Base-by-base conservation (phyloP, 2,113 vertebrate species). In the Myiagra hebetior region DNA sequence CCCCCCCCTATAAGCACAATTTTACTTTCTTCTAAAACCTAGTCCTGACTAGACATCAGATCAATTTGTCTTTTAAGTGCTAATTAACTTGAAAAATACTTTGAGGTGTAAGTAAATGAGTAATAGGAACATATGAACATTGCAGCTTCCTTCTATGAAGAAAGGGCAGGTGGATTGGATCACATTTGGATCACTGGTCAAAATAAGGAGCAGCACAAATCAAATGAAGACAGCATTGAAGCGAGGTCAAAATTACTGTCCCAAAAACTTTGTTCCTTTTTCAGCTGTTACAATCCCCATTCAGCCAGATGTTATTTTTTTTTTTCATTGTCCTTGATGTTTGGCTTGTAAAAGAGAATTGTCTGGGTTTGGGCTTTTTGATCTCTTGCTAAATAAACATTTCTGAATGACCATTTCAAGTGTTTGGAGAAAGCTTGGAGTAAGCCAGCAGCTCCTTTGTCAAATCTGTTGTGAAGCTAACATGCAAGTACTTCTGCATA, bases 341-440 rank as follows among this genome's bases (percentile, higher is more conserved):
- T 28, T 89, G 39, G 28, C 46, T 93, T 50, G 13, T 86, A 50
- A 91, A 93, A 75, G 20, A 85, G 59, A 95, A 28, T 39, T 72
- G 6, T 75, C 56, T 37, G 52, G 11, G 10, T 62, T 91, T 92
- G 8, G 2, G 8, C 0, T 37, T 84, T 91, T 92, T 85, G 27
- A 76, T 46, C 35, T 89, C 50, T 85, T 85, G 50, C 47, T 79
- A 82, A 93, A 76, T 72, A 95, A 92, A 91, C 42, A 91, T 52
- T 50, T 85, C 53, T 87, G 67, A 95, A 78, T 55, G 53, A 59
- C 35, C 30, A 83, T 39, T 92, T 94, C 53, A 62, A 89, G 50
- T 76, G 62, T 53, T 79, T 59, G 22, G 28, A 81, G 65, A 79
- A 91, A 88, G 39, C 70, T 68, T 64, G 53, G 37, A 86, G 35